Conservation (phyloP, 1,140 invertebrate genomes). For the Wiebesia pumilae region DNA sequence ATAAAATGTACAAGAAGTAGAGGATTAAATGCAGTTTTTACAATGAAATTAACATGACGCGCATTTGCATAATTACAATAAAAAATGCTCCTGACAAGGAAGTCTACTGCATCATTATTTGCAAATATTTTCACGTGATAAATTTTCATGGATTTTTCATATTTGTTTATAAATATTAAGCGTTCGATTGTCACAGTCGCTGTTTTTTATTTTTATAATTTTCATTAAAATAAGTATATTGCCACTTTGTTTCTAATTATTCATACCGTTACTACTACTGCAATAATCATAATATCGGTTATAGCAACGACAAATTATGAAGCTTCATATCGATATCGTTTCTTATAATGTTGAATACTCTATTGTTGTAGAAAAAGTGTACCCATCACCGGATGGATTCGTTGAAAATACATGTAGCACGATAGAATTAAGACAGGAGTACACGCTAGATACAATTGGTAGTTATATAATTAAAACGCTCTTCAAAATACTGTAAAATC, state of each 20-base stretch:
- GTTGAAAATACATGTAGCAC: slow-evolving; percentile 1
- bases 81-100: not conserved
- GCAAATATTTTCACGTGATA: not conserved
- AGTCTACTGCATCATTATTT: not conserved
- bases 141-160: slow-evolving; percentile 15
- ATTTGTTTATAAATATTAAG: slow-evolving; percentile 34
- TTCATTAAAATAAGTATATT: slow-evolving; percentile 39
- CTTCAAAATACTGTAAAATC: slow-evolving; percentile 75
- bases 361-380: not conserved
- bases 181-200: slow-evolving; percentile 51
- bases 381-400: slow-evolving; percentile 36
- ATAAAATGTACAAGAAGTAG: slow-evolving; percentile 32
- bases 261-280: slow-evolving; percentile 21
- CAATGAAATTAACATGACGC: slow-evolving; percentile 10
- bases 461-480: slow-evolving; percentile 73
- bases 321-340: slow-evolving; percentile 37
- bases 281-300: slow-evolving; percentile 24
- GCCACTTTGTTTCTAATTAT: slow-evolving; percentile 38
- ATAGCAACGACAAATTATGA: slow-evolving; percentile 31
- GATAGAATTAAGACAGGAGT: slow-evolving; percentile 35
- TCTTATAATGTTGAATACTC: not conserved
- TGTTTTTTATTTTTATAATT: slow-evolving; percentile 33
- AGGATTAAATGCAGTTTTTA: slow-evolving; percentile 12
- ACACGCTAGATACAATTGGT: slow-evolving; percentile 45
- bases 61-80: slow-evolving; percentile 17